These are phyloP conservation scores for Poecile atricapillus DNA, from an alignment of 2,113 vertebrate genomes.

Conservation along the genomic window DNA sequence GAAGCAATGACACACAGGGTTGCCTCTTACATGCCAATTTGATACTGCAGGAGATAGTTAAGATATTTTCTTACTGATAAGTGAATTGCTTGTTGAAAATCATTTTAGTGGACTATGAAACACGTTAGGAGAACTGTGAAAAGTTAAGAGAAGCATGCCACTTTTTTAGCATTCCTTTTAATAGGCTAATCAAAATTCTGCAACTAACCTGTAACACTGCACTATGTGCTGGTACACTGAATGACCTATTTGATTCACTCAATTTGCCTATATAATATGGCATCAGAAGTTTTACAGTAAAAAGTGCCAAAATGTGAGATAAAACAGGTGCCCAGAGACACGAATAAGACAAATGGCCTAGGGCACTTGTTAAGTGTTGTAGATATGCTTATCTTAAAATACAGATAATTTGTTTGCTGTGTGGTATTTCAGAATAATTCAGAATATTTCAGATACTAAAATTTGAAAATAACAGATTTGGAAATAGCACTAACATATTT, in stretches of 20 bases:
- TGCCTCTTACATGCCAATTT: background rate
- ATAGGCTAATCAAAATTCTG: background rate
- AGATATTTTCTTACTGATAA: background rate
- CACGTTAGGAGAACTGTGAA: background rate
- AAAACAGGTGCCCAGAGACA: background rate
- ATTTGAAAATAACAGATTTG: background rate
- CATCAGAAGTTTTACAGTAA: background rate
- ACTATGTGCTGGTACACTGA: background rate
- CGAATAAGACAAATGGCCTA: background rate
- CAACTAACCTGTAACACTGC: background rate
- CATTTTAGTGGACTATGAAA: background rate
- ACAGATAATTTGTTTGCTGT: background rate
- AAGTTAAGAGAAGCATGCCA: background rate
- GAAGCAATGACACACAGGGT: background rate
- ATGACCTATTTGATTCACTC: background rate
- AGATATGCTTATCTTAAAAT: background rate
- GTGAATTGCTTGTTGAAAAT: background rate
- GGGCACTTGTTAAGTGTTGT: background rate
- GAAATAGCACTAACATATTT: background rate
- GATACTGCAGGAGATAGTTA: background rate
- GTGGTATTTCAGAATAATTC: background rate
- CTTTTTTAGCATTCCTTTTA: background rate
- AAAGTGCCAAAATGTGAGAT: background rate
- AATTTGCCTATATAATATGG: background rate
- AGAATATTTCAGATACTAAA: background rate